Evolutionary conservation across 2,113 vertebrate species (phyloP), one percentile per base, ranked within the genome.

Genomic region (Podilymbus podiceps): DNA sequence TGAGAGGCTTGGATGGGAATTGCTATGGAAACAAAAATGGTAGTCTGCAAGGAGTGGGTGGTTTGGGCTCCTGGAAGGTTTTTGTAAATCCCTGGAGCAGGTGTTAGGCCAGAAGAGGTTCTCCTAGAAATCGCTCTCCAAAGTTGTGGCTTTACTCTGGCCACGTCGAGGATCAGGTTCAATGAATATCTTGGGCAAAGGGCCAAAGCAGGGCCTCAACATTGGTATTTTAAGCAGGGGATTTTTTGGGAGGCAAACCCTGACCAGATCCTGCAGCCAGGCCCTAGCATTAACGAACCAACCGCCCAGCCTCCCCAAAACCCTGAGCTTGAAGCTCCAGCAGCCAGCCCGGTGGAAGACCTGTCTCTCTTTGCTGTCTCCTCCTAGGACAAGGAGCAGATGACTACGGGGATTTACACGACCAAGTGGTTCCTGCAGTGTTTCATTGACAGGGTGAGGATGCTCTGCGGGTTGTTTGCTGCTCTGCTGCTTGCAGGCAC

Each of bases 351-450:
- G 67, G 16, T 96, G 79, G 90, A 82, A 73, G 6, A 1, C 44
- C 7, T 46, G 4, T 89, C 52, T 89, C 38, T 77, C 35, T 85
- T 53, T 89, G 30, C 17, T 94, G 4, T 94, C 85, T 93, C 42
- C 20, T 40, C 21, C 24, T 94, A 99, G 99, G 99, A 99, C 92
- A 99, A 99, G 95, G 99, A 99, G 93, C 99, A 99, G 98, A 99
- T 99, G 99, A 98, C 98, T 31, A 98, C 99, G 0, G 99, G 99
- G 84, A 98, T 99, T 97, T 99, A 99, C 92, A 99, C 99, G n/a
- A 99, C 99, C 92, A 99, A 99, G 96, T 99, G 99, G 99, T 99
- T 99, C 93, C 98, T 99, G 59, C 99, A 99, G 95, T 99, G 99
- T 90, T 99, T 99, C 97, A 99, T 99, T 28, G 99, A 99, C 93